Percentiles rank a stretch among this genome's conserved stretches.
These are phyloP conservation scores for Anadara kagoshimensis DNA, from an alignment of 1,140 invertebrate species.

Conservation along the genomic window DNA sequence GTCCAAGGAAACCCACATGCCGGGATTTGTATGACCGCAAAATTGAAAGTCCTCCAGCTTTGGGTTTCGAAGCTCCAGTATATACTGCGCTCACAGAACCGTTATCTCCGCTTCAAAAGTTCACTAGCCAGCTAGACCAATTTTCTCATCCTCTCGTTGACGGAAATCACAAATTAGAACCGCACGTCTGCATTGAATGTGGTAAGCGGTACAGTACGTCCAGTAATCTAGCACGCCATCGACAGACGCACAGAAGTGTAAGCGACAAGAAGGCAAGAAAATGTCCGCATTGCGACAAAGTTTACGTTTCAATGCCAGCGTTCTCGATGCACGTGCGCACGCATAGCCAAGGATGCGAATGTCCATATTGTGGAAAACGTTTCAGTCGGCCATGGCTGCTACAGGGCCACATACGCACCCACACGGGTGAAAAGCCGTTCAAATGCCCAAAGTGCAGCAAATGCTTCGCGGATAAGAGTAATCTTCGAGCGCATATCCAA, in stretches of 20 bases:
- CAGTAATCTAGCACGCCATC: constrained; percentile 72
- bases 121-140: not conserved
- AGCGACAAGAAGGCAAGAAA: constrained; percentile 75
- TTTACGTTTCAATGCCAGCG: constrained; percentile 98
- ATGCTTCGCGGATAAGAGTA: constrained; percentile 97
- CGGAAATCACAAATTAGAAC: not conserved
- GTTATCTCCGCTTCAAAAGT: constrained; percentile 14
- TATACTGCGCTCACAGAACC: constrained; percentile 20
- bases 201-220: constrained; percentile 73
- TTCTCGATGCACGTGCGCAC: constrained; percentile 97
- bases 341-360: constrained; percentile 93
- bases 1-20: constrained; percentile 41
- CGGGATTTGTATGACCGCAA: constrained; percentile 42
- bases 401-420: constrained; percentile 95
- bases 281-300: constrained; percentile 93
- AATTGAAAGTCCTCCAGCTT: constrained; percentile 8
- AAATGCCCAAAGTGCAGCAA: constrained; percentile 98
- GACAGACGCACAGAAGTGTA: constrained; percentile 70
- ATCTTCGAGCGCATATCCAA: constrained; percentile 98
- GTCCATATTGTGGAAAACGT: constrained; percentile 94
- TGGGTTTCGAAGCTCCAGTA: constrained; percentile 6
- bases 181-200: constrained; percentile 65
- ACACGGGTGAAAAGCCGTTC: constrained; percentile 99
- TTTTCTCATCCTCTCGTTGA: not conserved
- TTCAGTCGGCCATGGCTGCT: constrained; percentile 97